A percentile compares a stretch with the other conserved stretches of the same genome.
These are phyloP conservation scores for Hylyphantes graminicola DNA, from an alignment of 1,140 invertebrate species.

Conservation along the genomic window DNA sequence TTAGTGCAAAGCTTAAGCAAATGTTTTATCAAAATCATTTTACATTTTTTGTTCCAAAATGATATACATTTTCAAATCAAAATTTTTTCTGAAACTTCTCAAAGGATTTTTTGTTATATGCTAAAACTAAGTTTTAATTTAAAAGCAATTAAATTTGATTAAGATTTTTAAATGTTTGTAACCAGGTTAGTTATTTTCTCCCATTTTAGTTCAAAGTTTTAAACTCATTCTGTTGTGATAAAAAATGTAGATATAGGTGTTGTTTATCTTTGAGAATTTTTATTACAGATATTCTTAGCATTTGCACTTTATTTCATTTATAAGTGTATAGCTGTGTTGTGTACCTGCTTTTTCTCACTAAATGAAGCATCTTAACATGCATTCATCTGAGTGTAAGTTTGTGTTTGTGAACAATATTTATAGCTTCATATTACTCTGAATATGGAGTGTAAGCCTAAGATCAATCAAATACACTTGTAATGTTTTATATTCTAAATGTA, in stretches of 20 bases:
- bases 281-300: constrained; percentile 18
- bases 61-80: too few relatives aligned
- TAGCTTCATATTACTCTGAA: not conserved
- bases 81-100: too few relatives aligned
- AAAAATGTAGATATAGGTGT: constrained; percentile 16
- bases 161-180: too few relatives aligned
- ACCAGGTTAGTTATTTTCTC: too few relatives aligned
- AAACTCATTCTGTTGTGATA: not conserved
- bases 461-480: constrained; percentile 16
- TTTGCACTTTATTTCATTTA: constrained; percentile 20
- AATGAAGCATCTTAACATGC: not conserved
- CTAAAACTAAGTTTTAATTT: too few relatives aligned
- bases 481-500: not conserved
- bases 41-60: too few relatives aligned
- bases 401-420: not conserved
- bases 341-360: not conserved
- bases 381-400: not conserved
- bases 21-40: too few relatives aligned
- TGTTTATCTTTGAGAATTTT: constrained; percentile 14
- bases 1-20: too few relatives aligned
- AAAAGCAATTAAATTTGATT: too few relatives aligned
- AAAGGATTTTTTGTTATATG: too few relatives aligned
- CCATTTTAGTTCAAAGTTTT: too few relatives aligned
- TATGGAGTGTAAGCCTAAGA: not conserved
- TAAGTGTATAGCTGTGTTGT: constrained; percentile 8